Conservation (phyloP, 2,113 vertebrate species). For the Pseudopipra pipra region DNA sequence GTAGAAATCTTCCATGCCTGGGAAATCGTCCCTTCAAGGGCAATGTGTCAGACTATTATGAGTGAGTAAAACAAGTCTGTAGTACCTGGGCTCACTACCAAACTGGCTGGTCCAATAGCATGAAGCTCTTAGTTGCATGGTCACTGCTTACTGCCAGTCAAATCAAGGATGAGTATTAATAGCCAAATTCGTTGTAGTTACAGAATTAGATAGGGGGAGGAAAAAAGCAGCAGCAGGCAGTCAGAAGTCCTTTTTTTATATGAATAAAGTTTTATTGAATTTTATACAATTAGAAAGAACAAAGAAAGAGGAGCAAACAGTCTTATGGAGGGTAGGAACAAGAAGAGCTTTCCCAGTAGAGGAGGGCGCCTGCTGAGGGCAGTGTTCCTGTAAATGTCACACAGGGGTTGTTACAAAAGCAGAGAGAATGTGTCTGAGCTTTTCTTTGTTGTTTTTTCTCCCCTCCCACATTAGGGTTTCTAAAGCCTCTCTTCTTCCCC, state of each 20-base stretch:
- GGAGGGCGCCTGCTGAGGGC: slow-evolving; percentile 16
- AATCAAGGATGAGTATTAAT: neutral
- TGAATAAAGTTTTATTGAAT: slow-evolving; percentile 82
- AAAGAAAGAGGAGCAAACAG: slow-evolving; percentile 75
- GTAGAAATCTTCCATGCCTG: neutral
- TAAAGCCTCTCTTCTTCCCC: slow-evolving; percentile 4
- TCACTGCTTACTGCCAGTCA: neutral
- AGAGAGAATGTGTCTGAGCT: slow-evolving; percentile 25
- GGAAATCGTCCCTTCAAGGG: neutral
- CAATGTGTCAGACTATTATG: neutral
- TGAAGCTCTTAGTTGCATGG: neutral
- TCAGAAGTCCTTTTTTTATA: slow-evolving; percentile 63
- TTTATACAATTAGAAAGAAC: slow-evolving; percentile 82
- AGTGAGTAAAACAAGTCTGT: neutral
- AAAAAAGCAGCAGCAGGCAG: neutral
- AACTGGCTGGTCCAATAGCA: neutral
- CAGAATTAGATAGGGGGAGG: neutral
- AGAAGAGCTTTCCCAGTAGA: slow-evolving; percentile 47
- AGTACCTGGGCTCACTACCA: neutral
- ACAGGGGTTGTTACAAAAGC: slow-evolving; percentile 67
- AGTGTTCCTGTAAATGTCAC: slow-evolving; percentile 61
- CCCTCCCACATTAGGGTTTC: neutral
- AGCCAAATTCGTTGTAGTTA: neutral
- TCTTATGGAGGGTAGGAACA: slow-evolving; percentile 53
- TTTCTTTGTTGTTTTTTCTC: neutral